phyloP scores from a whole-genome alignment of 2,888 invertebrate genomes.

The Rhynchonema sp. region DNA sequence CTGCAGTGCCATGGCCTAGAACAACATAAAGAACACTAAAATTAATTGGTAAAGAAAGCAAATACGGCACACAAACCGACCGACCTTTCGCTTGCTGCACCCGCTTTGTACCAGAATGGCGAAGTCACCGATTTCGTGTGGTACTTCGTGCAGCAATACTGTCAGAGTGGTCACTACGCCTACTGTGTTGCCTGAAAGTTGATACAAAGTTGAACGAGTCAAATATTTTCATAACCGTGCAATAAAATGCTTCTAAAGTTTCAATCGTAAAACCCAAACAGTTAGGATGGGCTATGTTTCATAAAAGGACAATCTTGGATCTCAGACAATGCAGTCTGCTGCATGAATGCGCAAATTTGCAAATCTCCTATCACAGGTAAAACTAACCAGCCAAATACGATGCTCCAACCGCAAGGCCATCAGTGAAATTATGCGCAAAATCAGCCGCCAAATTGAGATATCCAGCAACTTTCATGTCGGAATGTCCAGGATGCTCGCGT shows the following conservation, averaged over 20 bases:
- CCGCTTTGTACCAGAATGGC: slow-evolving; percentile 95
- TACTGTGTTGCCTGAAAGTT: slow-evolving; percentile 14
- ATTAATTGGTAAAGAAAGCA: background rate
- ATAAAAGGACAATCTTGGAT: no score
- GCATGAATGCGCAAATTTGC: no score
- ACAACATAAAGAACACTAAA: background rate
- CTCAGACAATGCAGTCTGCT: no score
- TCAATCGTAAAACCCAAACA: no score
- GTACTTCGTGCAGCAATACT: slow-evolving; percentile 89
- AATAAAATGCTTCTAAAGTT: no score
- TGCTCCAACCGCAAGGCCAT: slow-evolving; percentile 94
- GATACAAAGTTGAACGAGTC: no score
- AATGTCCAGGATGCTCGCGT: no score
- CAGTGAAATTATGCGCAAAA: slow-evolving; percentile 95
- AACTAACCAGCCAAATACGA: slow-evolving; percentile 40
- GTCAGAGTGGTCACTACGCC: slow-evolving; percentile 64
- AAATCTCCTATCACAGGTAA: no score
- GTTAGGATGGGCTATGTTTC: no score
- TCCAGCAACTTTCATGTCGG: slow-evolving; percentile 45
- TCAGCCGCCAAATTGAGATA: slow-evolving; percentile 94
- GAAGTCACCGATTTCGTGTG: slow-evolving; percentile 98
- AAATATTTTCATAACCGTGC: no score
- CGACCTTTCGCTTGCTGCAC: slow-evolving; percentile 60
- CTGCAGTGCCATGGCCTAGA: slow-evolving; percentile 73
- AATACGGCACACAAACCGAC: background rate